Base-by-base conservation (phyloP, 2,113 vertebrate genomes). In the Pipa parva region DNA sequence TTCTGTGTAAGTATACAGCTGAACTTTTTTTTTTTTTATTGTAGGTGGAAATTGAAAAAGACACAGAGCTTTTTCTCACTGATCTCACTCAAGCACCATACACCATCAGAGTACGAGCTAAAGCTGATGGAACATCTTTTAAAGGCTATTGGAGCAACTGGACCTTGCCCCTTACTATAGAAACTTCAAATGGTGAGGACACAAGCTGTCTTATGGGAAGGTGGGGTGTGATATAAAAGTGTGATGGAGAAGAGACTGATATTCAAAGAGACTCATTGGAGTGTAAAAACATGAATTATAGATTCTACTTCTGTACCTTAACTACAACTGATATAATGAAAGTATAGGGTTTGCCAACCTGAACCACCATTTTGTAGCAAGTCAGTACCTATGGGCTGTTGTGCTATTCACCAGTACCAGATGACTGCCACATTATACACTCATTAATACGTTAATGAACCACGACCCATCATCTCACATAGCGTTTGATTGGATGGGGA, bases 101-200 rank as follows among this genome's bases (percentile, higher is more conserved):
- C 20, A 28, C 33, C 1, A 5, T 69, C 26, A 27, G 18, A 9
- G 57, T 69, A 18, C 52, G 66, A 51, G 33, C 18, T 25, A 69
- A 45, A 29, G 31, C 33, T 0, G 24, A 54, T 9, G 20, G 21
- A 1, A 4, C 8, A 6, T 4, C 12, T 0, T 54, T 24, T 15
- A 27, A 31, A 1, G 49, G 66, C 5, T 69, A 69, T 26, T 69
- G 66, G 66, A 69, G 66, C 25, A 33, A 45, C 4, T 69, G 66
- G 66, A n/a, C 29, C 2, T 21, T 1, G 12, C 27, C 55, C 1
- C 2, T 61, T 29, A 22, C 25, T 18, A 6, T 54, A 20, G 17
- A 24, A 29, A 59, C 20, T 20, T 33, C 37, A 4, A 27, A 28
- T 31, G 63, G 63, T 65, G 39, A 65, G 63, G 9, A 15, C 7